Percentiles rank a stretch among this genome's conserved stretches.
Conservation (phyloP, 2,797 vertebrate species). For the Platalea minor region DNA sequence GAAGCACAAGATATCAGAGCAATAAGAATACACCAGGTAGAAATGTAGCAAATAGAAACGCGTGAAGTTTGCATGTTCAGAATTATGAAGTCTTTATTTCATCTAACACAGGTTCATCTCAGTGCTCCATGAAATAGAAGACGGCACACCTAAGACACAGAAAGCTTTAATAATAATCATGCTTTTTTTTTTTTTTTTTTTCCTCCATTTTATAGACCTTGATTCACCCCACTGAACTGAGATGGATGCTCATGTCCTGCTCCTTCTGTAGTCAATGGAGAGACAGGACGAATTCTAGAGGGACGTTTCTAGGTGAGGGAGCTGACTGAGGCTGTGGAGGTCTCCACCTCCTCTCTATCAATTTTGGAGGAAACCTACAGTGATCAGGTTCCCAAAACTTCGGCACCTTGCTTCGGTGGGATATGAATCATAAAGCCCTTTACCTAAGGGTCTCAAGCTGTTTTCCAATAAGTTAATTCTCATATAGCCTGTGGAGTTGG, state of each 20-base stretch:
- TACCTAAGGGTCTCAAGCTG: neutral
- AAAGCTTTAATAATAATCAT: neutral
- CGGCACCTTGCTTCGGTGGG: rapidly evolving
- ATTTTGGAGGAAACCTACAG: neutral
- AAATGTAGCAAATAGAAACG: neutral
- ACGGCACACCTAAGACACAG: neutral
- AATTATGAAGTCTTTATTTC: neutral
- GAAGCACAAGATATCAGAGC: neutral
- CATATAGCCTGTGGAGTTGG: neutral
- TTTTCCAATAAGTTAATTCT: neutral
- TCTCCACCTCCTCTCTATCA: neutral
- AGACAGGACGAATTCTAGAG: neutral
- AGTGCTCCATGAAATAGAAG: neutral
- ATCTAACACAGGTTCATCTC: neutral
- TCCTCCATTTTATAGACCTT: neutral
- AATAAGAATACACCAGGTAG: neutral
- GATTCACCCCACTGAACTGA: neutral
- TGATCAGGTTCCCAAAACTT: neutral
- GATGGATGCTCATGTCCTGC: neutral
- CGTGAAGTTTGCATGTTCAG: neutral
- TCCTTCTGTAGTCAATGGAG: neutral
- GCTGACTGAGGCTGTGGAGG: neutral
- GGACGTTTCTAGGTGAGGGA: neutral
- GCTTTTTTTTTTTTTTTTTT: too few relatives aligned
- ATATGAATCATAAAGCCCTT: neutral